Evolutionary conservation across 2,797 vertebrate genomes (phyloP).

Genomic region (Rhabdophis nuchalis): DNA sequence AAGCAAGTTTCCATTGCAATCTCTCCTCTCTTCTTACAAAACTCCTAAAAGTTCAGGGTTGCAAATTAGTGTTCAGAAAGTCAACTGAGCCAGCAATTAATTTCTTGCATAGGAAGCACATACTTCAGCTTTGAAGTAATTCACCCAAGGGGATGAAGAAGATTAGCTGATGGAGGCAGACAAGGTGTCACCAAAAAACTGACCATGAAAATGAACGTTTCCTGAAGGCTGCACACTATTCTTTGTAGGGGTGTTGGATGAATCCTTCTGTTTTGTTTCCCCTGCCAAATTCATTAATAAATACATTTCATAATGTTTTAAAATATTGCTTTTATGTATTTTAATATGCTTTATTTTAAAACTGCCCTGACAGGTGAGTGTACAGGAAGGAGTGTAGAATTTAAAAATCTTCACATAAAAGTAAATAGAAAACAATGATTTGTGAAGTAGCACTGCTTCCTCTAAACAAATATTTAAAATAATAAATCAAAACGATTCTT

Average conservation of each 20-base stretch:
- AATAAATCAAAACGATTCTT: conserved; percentile 29
- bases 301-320: not conserved
- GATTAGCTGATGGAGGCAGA: conserved; percentile 5
- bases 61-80: not conserved
- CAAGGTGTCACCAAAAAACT: conserved; percentile 25
- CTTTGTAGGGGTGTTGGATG: not conserved
- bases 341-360: not conserved
- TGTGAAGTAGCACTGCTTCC: conserved; percentile 39
- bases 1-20: conserved; percentile 18
- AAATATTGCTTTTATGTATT: not conserved
- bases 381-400: not conserved
- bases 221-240: not conserved
- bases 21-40: not conserved
- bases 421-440: not conserved
- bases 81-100: conserved; percentile 26
- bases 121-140: conserved; percentile 31
- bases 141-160: not conserved
- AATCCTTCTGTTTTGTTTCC: not conserved
- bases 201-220: conserved; percentile 14
- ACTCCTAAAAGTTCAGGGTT: not conserved
- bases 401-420: not conserved
- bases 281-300: not conserved
- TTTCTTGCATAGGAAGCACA: conserved; percentile 26
- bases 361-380: not conserved
- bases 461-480: conserved; percentile 44